phyloP scores from a whole-genome alignment of 2,888 invertebrate genomes.

The Volucella inflata region DNA sequence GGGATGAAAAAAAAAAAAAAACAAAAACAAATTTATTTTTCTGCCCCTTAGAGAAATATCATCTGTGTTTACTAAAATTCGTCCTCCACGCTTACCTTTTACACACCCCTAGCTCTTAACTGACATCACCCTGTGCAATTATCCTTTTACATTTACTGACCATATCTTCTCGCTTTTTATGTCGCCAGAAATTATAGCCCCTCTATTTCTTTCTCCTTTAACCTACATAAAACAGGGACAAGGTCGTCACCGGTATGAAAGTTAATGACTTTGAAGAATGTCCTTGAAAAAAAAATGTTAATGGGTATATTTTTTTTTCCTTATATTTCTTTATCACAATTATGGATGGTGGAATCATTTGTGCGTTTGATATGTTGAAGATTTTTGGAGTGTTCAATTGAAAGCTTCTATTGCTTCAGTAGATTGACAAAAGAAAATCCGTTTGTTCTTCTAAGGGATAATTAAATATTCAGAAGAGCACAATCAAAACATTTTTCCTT shows the following conservation, averaged over 20 bases:
- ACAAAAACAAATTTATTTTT: conserved; percentile 16
- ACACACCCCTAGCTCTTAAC: neutral
- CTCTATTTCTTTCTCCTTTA: conserved; percentile 16
- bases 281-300: conserved; percentile 4
- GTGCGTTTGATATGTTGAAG: neutral
- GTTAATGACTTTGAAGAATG: conserved; percentile 43
- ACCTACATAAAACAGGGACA: conserved; percentile 21
- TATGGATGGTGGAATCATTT: conserved; percentile 11
- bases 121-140: conserved; percentile 36
- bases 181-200: conserved; percentile 25
- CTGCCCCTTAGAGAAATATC: no score
- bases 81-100: no score
- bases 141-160: conserved; percentile 50
- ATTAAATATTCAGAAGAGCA: no score
- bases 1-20: conserved; percentile 23
- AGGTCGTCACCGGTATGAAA: conserved; percentile 43
- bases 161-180: conserved; percentile 33
- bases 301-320: conserved; percentile 27
- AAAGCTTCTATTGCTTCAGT: no score
- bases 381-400: no score
- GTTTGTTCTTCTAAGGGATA: no score
- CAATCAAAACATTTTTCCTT: no score
- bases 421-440: no score
- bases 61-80: no score
- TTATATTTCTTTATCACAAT: conserved; percentile 10